Percentiles rank a stretch among this genome's conserved stretches.
phyloP scores from a whole-genome alignment of 2,113 vertebrate genomes.

The Xenopus tropicalis region DNA sequence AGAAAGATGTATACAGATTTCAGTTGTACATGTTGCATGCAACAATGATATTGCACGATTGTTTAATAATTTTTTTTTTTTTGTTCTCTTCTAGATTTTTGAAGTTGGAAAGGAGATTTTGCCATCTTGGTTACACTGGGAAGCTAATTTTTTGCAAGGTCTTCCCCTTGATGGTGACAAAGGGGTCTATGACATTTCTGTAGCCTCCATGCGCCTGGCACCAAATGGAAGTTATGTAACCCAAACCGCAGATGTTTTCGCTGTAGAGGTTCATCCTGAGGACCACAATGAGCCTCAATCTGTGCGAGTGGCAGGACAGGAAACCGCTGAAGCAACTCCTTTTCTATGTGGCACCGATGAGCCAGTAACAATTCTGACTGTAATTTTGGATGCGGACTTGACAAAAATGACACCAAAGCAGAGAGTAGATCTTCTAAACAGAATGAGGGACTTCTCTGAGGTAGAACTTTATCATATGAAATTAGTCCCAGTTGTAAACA shows the following conservation, averaged over 20 bases:
- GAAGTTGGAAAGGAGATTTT: conserved; percentile 81
- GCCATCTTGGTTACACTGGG: conserved; percentile 90
- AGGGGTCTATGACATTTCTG: conserved; percentile 86
- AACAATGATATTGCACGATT: too few relatives aligned
- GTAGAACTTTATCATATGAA: conserved; percentile 88
- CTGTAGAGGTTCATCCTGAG: conserved; percentile 88
- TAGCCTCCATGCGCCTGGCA: conserved; percentile 66
- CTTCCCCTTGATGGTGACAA: conserved; percentile 89
- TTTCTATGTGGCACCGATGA: conserved; percentile 80
- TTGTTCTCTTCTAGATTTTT: conserved; percentile 65
- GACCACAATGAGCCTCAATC: conserved; percentile 82
- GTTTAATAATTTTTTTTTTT: conserved; percentile 15
- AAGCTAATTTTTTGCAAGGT: conserved; percentile 74
- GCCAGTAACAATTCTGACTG: conserved; percentile 84
- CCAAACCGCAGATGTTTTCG: conserved; percentile 79
- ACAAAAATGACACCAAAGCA: conserved; percentile 91
- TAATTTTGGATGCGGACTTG: conserved; percentile 93
- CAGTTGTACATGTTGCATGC: too few relatives aligned
- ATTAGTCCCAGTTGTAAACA: conserved; percentile 91
- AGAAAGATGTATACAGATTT: too few relatives aligned
- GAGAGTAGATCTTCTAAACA: conserved; percentile 74
- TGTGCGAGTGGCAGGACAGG: conserved; percentile 64
- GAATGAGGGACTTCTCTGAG: conserved; percentile 83
- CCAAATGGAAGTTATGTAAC: conserved; percentile 70
- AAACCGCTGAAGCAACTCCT: conserved; percentile 59